phyloP scores from a whole-genome alignment of 2,888 invertebrate species.

The Noctua comes region DNA sequence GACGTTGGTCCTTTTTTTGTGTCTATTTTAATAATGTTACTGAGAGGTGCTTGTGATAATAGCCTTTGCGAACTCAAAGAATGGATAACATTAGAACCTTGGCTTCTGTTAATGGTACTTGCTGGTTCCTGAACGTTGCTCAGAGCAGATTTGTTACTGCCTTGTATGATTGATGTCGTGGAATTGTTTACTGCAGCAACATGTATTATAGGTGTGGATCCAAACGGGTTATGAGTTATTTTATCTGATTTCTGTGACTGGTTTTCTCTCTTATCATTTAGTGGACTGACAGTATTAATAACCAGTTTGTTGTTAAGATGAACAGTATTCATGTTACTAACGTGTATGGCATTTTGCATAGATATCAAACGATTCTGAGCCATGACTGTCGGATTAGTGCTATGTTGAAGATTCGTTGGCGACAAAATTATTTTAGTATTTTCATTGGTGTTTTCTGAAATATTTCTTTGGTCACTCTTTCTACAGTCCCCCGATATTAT shows the following conservation, averaged over 20 bases:
- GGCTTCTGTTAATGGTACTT: conserved; percentile 76
- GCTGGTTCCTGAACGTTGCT: conserved; percentile 78
- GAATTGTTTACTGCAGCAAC: conserved; percentile 80
- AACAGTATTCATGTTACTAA: conserved; percentile 79
- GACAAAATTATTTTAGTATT: conserved; percentile 85
- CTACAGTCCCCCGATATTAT: conserved; percentile 79
- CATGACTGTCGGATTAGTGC: conserved; percentile 83
- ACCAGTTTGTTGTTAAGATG: conserved; percentile 84
- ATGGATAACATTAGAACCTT: conserved; percentile 84
- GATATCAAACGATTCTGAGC: conserved; percentile 87
- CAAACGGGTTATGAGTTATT: conserved; percentile 77
- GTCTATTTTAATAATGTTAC: conserved; percentile 82
- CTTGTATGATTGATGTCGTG: conserved; percentile 80
- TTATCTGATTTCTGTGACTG: conserved; percentile 80
- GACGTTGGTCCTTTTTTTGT: conserved; percentile 80
- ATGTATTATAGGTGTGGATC: conserved; percentile 81
- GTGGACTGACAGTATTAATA: conserved; percentile 78
- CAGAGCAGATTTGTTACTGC: conserved; percentile 78
- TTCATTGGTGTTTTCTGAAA: conserved; percentile 76
- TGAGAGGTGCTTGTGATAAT: conserved; percentile 78
- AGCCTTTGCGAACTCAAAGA: conserved; percentile 82
- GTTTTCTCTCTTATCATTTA: conserved; percentile 83
- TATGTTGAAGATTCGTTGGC: conserved; percentile 81
- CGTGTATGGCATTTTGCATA: conserved; percentile 84
- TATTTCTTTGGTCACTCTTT: conserved; percentile 77